These are phyloP conservation scores for Epinephelus malabaricus DNA, from an alignment of 2,797 vertebrate genomes.

Conservation along the genomic window DNA sequence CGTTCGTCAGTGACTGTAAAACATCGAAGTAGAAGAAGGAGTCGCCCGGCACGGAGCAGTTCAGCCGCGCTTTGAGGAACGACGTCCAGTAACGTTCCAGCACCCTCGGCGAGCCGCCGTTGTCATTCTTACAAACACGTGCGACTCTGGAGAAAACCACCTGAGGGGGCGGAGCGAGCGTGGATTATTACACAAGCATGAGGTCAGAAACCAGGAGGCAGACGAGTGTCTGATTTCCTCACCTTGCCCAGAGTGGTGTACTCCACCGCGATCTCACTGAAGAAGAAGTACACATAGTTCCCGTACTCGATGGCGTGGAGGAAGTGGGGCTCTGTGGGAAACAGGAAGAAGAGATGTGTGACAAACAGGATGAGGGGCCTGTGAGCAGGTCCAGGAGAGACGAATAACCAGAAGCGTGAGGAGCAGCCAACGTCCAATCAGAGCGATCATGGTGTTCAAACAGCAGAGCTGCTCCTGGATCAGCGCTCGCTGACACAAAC, in stretches of 20 bases:
- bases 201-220: background rate
- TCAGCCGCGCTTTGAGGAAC: slow-evolving; percentile 95
- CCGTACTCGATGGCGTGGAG: slow-evolving; percentile 93
- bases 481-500: background rate
- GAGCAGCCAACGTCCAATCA: background rate
- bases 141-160: slow-evolving; percentile 94
- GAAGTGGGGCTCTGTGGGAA: slow-evolving; percentile 92
- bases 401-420: slow-evolving; percentile 3
- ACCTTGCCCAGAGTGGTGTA: slow-evolving; percentile 95
- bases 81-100: slow-evolving; percentile 97
- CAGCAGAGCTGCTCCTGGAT: slow-evolving; percentile 11
- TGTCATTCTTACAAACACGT: slow-evolving; percentile 95
- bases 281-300: slow-evolving; percentile 96
- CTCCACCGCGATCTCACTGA: slow-evolving; percentile 96
- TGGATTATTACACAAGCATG: too few species aligned
- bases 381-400: background rate
- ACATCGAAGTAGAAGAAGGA: slow-evolving; percentile 96
- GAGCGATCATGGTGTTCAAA: slow-evolving; percentile 2
- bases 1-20: slow-evolving; percentile 90
- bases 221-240: slow-evolving; percentile 41
- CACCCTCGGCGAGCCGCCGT: slow-evolving; percentile 93
- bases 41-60: slow-evolving; percentile 94
- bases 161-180: slow-evolving; percentile 70
- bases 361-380: slow-evolving; percentile 16
- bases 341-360: slow-evolving; percentile 19